Evolutionary conservation across 1,140 invertebrate species (phyloP).

Genomic region (Orius laevigatus): DNA sequence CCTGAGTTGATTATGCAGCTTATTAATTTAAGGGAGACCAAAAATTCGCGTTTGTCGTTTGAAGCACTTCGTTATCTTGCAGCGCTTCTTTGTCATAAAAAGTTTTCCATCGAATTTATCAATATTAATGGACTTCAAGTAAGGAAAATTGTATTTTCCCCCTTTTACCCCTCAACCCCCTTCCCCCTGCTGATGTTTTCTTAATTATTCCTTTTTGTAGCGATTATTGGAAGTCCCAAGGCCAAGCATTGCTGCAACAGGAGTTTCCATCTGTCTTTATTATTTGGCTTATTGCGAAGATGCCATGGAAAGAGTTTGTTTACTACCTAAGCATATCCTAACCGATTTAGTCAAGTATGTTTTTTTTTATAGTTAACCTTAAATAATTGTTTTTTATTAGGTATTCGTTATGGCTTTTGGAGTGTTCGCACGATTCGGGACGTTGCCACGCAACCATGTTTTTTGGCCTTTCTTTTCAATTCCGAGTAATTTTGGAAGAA

Average conservation of each 20-base stretch:
- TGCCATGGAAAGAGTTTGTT: slow-evolving; percentile 88
- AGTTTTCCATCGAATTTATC: slow-evolving; percentile 92
- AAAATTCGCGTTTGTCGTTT: slow-evolving; percentile 82
- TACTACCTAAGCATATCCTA: slow-evolving; percentile 60
- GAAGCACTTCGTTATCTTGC: slow-evolving; percentile 88
- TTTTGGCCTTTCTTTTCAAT: slow-evolving; percentile 84
- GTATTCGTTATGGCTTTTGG: slow-evolving; percentile 83
- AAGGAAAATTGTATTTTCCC: slow-evolving; percentile 9
- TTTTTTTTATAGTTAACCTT: slow-evolving; percentile 6
- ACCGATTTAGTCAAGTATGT: slow-evolving; percentile 58
- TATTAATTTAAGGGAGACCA: slow-evolving; percentile 73
- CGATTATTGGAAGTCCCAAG: slow-evolving; percentile 71
- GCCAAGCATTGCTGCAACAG: slow-evolving; percentile 86
- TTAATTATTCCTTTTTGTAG: slow-evolving; percentile 26
- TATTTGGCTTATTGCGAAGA: slow-evolving; percentile 95
- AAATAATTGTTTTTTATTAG: slow-evolving; percentile 29
- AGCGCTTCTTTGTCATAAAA: slow-evolving; percentile 88
- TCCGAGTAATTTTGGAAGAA: slow-evolving; percentile 75
- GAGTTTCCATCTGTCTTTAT: slow-evolving; percentile 89
- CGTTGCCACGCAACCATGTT: slow-evolving; percentile 95
- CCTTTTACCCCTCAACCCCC: background rate
- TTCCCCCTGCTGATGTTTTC: background rate
- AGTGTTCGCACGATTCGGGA: slow-evolving; percentile 90
- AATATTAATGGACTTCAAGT: slow-evolving; percentile 66
- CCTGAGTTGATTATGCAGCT: slow-evolving; percentile 77